Conservation (phyloP, 2,888 invertebrate species). For the Ophioninae sp. region DNA sequence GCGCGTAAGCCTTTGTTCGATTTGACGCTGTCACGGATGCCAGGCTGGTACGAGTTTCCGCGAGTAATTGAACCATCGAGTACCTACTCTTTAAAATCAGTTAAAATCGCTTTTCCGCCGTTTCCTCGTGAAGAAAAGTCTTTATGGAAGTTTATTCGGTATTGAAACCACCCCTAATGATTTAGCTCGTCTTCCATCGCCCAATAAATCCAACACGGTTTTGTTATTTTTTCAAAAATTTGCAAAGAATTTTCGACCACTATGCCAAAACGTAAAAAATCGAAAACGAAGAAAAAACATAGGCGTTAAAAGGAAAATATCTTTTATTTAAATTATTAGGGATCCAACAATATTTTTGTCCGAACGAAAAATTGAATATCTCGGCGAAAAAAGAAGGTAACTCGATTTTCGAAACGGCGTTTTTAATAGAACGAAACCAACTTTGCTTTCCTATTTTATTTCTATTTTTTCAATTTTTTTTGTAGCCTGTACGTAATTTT, state of each 20-base stretch:
- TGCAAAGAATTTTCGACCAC: neutral
- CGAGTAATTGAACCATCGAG: conserved; percentile 31
- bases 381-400: too few relatives aligned
- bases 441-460: too few relatives aligned
- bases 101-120: neutral
- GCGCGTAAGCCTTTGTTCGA: conserved; percentile 38
- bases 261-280: neutral
- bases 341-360: too few relatives aligned
- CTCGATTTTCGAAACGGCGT: too few relatives aligned
- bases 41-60: conserved; percentile 35
- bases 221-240: neutral
- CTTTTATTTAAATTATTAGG: too few relatives aligned
- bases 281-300: neutral
- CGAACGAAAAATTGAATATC: too few relatives aligned
- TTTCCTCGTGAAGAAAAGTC: neutral
- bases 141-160: neutral
- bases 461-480: too few relatives aligned
- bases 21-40: conserved; percentile 12
- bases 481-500: too few relatives aligned
- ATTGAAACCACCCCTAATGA: neutral
- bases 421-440: too few relatives aligned
- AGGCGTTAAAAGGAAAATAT: too few relatives aligned
- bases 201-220: neutral
- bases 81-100: conserved; percentile 5
- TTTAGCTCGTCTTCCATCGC: neutral